Conservation (phyloP, 2,113 vertebrate species). For the Thamnaconus septentrionalis region DNA sequence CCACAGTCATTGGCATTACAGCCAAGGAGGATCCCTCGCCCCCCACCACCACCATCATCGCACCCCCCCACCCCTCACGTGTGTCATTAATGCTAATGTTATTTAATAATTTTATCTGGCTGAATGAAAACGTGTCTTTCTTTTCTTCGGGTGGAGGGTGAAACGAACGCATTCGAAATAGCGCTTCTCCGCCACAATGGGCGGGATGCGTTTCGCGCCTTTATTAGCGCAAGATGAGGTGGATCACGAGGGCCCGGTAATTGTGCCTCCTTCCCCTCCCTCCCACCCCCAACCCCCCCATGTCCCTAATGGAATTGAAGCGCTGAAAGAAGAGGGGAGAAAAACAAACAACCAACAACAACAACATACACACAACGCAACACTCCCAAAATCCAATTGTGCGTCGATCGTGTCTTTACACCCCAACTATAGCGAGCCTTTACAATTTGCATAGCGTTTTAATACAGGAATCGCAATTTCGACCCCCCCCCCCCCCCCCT, state of each 20-base stretch:
- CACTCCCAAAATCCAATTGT: slow-evolving; percentile 47
- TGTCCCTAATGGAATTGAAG: slow-evolving; percentile 38
- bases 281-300: too few relatives aligned
- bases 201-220: slow-evolving; percentile 35
- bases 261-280: slow-evolving; percentile 28
- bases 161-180: slow-evolving; percentile 72
- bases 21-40: slow-evolving; percentile 60
- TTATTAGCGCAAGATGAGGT: slow-evolving; percentile 46
- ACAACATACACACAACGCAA: too few relatives aligned
- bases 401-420: slow-evolving; percentile 48
- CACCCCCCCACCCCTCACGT: slow-evolving; percentile 67
- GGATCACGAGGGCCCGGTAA: slow-evolving; percentile 38
- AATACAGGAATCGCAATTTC: slow-evolving; percentile 68
- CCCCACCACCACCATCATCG: too few relatives aligned
- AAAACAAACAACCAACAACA: too few relatives aligned
- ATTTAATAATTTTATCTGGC: slow-evolving; percentile 72
- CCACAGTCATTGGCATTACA: slow-evolving; percentile 85
- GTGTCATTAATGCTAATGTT: slow-evolving; percentile 75
- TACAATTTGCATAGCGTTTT: slow-evolving; percentile 49
- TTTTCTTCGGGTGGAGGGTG: slow-evolving; percentile 30
- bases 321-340: slow-evolving; percentile 32
- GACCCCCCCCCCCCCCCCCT: slow-evolving; percentile 45
- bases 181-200: slow-evolving; percentile 57
- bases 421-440: slow-evolving; percentile 14
- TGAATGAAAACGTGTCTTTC: slow-evolving; percentile 59